A percentile compares a stretch with the other conserved stretches of the same genome.
Conservation (phyloP, 2,888 invertebrate genomes). For the Eledone cirrhosa region DNA sequence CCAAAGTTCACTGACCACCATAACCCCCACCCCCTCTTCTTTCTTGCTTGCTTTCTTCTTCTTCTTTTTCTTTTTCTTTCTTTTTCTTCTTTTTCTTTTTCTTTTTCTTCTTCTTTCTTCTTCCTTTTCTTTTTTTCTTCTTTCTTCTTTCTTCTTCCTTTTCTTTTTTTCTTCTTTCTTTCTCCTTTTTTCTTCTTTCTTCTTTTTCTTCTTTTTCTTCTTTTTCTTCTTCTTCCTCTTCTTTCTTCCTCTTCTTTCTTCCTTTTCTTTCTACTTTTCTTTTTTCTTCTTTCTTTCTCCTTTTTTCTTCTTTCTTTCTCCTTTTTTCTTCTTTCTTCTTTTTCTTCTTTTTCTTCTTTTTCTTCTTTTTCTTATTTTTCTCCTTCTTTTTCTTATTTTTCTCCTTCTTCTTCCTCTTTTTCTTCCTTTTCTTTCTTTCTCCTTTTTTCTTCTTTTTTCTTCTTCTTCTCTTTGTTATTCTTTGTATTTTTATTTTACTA, state of each 20-base stretch:
- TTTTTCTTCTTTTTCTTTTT: not conserved
- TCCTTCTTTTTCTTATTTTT: too few species aligned
- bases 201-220: not conserved
- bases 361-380: not conserved
- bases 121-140: not conserved
- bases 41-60: not conserved
- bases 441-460: too few species aligned
- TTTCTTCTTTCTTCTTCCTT: not conserved
- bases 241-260: not conserved
- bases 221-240: not conserved
- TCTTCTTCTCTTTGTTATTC: too few species aligned
- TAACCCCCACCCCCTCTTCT: too few species aligned
- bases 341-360: not conserved
- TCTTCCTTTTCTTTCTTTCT: too few species aligned
- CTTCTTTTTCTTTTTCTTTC: not conserved
- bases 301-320: not conserved
- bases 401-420: too few species aligned
- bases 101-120: not conserved
- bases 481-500: too few species aligned
- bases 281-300: not conserved
- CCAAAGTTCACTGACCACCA: too few species aligned
- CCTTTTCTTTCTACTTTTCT: not conserved
- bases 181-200: not conserved
- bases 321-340: not conserved
- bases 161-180: not conserved